These are phyloP conservation scores for Cerastis rubricosa DNA, from an alignment of 2,888 invertebrate genomes.

Conservation along the genomic window DNA sequence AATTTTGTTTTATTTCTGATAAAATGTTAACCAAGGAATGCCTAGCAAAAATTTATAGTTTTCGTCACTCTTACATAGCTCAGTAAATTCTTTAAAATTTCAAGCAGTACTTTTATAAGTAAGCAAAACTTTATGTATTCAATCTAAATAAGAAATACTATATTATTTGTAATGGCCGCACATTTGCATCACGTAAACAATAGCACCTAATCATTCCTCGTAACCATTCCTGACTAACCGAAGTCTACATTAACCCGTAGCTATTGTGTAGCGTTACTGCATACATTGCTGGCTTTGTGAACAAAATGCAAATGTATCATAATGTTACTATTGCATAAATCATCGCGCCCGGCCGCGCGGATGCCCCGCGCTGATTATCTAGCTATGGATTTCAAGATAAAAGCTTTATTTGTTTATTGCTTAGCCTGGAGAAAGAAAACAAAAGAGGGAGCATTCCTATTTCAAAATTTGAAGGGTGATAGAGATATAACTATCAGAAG, in stretches of 20 bases:
- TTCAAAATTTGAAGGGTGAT: not conserved
- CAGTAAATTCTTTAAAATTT: slow-evolving; percentile 6
- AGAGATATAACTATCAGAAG: too few relatives aligned
- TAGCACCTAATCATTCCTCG: slow-evolving; percentile 69
- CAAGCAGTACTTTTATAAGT: slow-evolving; percentile 18
- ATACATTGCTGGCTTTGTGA: slow-evolving; percentile 75
- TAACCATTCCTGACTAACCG: slow-evolving; percentile 67
- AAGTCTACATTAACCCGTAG: slow-evolving; percentile 69
- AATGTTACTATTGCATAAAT: slow-evolving; percentile 80
- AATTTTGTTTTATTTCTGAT: not conserved
- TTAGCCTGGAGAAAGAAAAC: slow-evolving; percentile 17
- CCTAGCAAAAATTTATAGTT: not conserved
- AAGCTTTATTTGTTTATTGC: slow-evolving; percentile 73
- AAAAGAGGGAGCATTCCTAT: not conserved
- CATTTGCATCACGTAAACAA: slow-evolving; percentile 70
- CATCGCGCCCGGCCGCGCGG: slow-evolving; percentile 75
- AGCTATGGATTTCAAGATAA: slow-evolving; percentile 78
- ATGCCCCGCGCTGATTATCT: slow-evolving; percentile 80
- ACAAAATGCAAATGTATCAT: slow-evolving; percentile 84
- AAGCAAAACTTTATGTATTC: slow-evolving; percentile 47
- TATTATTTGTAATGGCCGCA: slow-evolving; percentile 65
- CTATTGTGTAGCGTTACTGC: slow-evolving; percentile 69
- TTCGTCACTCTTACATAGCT: not conserved
- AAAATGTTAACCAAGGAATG: not conserved
- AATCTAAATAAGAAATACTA: slow-evolving; percentile 65